A percentile compares a stretch with the other conserved stretches of the same genome.
These are phyloP conservation scores for Portunus trituberculatus DNA, from an alignment of 1,140 invertebrate genomes.

Conservation along the genomic window DNA sequence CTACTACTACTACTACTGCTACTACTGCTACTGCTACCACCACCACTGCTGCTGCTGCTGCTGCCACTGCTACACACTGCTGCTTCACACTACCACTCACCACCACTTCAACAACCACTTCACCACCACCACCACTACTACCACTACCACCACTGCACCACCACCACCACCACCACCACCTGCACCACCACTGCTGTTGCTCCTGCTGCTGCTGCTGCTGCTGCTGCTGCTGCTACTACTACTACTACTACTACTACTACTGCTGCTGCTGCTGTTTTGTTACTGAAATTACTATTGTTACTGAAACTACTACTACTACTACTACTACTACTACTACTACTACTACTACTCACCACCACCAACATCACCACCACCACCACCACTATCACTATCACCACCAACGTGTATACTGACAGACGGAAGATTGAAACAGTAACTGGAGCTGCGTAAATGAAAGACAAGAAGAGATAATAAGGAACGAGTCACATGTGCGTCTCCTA, in stretches of 20 bases:
- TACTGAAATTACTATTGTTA: not conserved
- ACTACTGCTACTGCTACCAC: not conserved
- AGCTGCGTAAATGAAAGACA: not conserved
- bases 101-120: not conserved
- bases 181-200: not conserved
- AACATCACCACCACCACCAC: not conserved
- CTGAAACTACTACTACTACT: not conserved
- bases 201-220: not conserved
- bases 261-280: not conserved
- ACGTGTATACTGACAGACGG: not conserved
- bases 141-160: not conserved
- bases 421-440: not conserved
- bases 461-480: no score
- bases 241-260: not conserved
- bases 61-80: no score
- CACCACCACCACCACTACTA: not conserved
- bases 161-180: not conserved
- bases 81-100: not conserved
- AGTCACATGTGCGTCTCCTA: no score
- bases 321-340: not conserved
- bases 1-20: slow-evolving; percentile 23
- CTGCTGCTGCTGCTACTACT: slow-evolving; percentile 20
- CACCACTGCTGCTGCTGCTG: not conserved
- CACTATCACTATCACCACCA: not conserved
- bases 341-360: not conserved